phyloP scores from a whole-genome alignment of 1,140 invertebrate genomes.

The Drosophila sulfurigaster region DNA sequence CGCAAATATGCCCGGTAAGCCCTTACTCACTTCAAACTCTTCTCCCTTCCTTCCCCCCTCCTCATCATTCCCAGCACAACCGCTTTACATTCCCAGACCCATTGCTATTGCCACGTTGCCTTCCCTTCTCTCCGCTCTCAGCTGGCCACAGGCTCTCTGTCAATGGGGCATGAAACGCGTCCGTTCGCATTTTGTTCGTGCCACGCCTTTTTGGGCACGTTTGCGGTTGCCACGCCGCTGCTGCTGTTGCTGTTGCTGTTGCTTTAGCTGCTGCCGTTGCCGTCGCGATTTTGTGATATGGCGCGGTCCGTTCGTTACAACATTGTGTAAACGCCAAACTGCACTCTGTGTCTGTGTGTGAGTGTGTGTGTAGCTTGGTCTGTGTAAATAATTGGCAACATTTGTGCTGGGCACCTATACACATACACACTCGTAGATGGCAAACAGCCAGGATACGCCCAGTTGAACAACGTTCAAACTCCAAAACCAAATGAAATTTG shows the following conservation, averaged over 20 bases:
- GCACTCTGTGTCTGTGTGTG: constrained; percentile 17
- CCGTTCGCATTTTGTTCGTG: constrained; percentile 59
- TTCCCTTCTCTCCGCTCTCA: neutral
- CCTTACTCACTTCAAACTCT: constrained; percentile 22
- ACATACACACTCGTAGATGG: constrained; percentile 45
- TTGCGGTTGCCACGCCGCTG: constrained; percentile 57
- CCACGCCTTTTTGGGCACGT: constrained; percentile 67
- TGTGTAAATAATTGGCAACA: constrained; percentile 76
- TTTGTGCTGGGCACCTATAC: constrained; percentile 57
- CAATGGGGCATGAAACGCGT: constrained; percentile 78
- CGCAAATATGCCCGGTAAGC: constrained; percentile 81
- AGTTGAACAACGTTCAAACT: constrained; percentile 15
- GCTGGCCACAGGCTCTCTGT: constrained; percentile 29
- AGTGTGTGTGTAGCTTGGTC: constrained; percentile 33
- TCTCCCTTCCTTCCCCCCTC: neutral
- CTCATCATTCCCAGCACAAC: neutral
- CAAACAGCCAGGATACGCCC: constrained; percentile 20
- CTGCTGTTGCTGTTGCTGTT: neutral
- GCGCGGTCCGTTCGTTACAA: constrained; percentile 42
- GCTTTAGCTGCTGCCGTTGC: constrained; percentile 29
- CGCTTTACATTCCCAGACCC: neutral
- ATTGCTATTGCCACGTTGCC: neutral
- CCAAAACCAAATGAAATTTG: constrained; percentile 34
- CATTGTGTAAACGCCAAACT: constrained; percentile 57
- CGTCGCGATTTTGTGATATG: constrained; percentile 75